These are phyloP conservation scores for Ataeniobius toweri DNA, from an alignment of 2,797 vertebrate species.

Conservation along the genomic window DNA sequence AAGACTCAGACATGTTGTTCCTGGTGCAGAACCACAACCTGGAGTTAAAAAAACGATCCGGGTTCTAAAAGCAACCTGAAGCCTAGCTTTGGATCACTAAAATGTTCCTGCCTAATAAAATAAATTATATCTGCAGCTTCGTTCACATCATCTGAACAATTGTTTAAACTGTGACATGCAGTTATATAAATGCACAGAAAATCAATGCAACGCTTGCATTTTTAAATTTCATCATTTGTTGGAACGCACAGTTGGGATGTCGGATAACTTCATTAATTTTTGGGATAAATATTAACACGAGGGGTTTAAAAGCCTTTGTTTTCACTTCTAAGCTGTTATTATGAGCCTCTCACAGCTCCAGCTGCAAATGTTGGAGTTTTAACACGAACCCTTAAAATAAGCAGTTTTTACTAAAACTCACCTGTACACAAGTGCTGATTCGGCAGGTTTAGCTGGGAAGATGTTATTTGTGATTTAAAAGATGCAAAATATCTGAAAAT, in stretches of 20 bases:
- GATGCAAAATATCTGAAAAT: neutral
- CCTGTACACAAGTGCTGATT: neutral
- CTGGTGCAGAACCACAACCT: neutral
- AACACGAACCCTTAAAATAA: neutral
- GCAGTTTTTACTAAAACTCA: neutral
- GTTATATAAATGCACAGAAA: slow-evolving; percentile 83
- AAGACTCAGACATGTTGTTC: neutral
- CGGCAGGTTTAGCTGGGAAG: neutral
- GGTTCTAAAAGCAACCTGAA: neutral
- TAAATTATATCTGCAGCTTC: neutral
- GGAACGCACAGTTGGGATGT: slow-evolving; percentile 87
- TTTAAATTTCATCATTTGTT: slow-evolving; percentile 79
- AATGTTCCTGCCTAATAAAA: neutral
- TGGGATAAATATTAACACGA: slow-evolving; percentile 85
- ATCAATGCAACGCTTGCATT: slow-evolving; percentile 84
- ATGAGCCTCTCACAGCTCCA: neutral
- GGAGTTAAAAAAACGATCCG: neutral
- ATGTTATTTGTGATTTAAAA: neutral
- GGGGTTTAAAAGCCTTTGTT: slow-evolving; percentile 79
- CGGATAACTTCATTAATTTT: slow-evolving; percentile 85
- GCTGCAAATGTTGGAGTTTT: neutral
- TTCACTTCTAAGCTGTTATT: slow-evolving; percentile 32
- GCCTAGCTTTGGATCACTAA: neutral
- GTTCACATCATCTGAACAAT: neutral
- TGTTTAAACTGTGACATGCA: slow-evolving; percentile 48